These are phyloP conservation scores for Vulpes vulpes DNA, from an alignment of 2,113 vertebrate species.

Conservation along the genomic window DNA sequence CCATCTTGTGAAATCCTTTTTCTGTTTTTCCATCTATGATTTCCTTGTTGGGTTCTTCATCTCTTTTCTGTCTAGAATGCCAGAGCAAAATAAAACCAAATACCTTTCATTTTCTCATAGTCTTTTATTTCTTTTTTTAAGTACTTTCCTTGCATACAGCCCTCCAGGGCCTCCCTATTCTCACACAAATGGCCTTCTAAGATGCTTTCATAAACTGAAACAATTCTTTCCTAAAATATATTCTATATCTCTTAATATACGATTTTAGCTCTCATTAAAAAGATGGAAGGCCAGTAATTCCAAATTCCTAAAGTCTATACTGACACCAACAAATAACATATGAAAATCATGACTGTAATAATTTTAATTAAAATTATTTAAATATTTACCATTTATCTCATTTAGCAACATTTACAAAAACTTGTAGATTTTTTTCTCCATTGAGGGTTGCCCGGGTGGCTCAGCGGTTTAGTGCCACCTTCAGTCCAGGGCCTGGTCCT, in stretches of 20 bases:
- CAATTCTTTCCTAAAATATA: not conserved
- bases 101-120: not conserved
- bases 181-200: not conserved
- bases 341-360: not conserved
- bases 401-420: constrained; percentile 31
- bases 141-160: not conserved
- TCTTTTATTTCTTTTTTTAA: not conserved
- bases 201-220: not conserved
- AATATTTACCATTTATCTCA: not conserved
- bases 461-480: too few relatives aligned
- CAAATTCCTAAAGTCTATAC: not conserved
- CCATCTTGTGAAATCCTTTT: not conserved
- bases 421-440: not conserved
- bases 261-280: not conserved
- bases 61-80: not conserved
- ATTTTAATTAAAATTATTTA: constrained; percentile 17
- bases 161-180: not conserved
- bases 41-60: not conserved
- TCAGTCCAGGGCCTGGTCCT: too few relatives aligned
- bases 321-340: not conserved
- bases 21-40: not conserved
- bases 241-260: not conserved
- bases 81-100: not conserved
- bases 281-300: not conserved
- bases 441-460: too few relatives aligned